Conservation (phyloP, 2,888 invertebrate genomes). For the Nymphalis c-album region DNA sequence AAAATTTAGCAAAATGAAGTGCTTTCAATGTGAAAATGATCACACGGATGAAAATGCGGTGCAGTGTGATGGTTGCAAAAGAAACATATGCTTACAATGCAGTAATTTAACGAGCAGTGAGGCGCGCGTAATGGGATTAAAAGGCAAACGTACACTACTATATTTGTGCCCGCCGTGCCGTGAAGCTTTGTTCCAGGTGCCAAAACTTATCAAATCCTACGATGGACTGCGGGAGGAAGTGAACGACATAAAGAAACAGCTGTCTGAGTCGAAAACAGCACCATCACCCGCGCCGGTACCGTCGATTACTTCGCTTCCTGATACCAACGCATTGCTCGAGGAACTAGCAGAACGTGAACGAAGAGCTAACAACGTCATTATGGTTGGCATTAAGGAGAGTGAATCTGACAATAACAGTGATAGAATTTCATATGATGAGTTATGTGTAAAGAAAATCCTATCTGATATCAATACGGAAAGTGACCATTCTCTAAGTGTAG, state of each 20-base stretch:
- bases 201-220: no score
- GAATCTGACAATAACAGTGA: neutral
- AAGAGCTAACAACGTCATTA: conserved; percentile 1
- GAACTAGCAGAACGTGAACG: neutral
- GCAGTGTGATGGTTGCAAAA: neutral
- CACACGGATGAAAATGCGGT: neutral
- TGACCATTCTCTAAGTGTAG: no score
- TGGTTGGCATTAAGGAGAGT: neutral
- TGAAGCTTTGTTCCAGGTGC: no score
- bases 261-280: no score
- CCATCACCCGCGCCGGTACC: no score
- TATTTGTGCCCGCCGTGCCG: no score
- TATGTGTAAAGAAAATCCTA: no score
- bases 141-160: no score
- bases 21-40: neutral
- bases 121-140: neutral
- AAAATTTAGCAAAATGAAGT: neutral
- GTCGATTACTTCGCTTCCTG: neutral
- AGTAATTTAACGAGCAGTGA: neutral
- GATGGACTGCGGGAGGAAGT: no score
- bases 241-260: no score
- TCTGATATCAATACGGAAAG: no score
- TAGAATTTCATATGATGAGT: no score
- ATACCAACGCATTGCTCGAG: neutral
- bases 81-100: neutral